Evolutionary conservation across 2,113 vertebrate species (phyloP), one percentile per base, ranked within the genome.

Genomic region (Collichthys lucidus): DNA sequence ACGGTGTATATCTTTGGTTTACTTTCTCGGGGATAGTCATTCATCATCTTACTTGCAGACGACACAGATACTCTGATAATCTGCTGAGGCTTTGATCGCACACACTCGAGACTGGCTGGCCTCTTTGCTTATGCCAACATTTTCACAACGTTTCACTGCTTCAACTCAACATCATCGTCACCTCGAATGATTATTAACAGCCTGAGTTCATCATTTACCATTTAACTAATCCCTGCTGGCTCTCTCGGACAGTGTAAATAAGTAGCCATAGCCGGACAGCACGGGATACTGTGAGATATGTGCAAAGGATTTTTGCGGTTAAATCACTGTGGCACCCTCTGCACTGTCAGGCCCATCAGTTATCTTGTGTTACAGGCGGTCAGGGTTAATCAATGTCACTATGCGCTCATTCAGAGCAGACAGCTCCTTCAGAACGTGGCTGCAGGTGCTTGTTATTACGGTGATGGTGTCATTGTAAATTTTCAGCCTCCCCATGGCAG

Each of bases 381-480:
- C 90, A 79, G 83, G 83, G 88, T 91, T 91, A 86, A 92, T 93
- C 90, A 93, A 73, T 85, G 88, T 90, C 87, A 79, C 80, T 42
- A 1, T 20, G 73, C 3, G 56, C 46, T 84, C 80, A 44, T 68
- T 85, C 72, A 50, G 67, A 69, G 77, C 83, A 82, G 91, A 66
- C 80, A 55, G 84, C 84, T 71, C 62, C 80, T 87, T 85, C 86
- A 67, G 67, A 74, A 81, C 66, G 60, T 70, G 79, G 86, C 89
- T 91, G 77, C 91, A 90, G 91, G 88, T 92, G 92, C 86, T 88
- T 79, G 84, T 91, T 90, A 89, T 84, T 83, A 70, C 47, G 67
- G 60, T 31, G 59, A 82, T 79, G 89, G 84, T 80, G 90, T 90
- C 86, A 88, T 65, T 85, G 91, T 88, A 86, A 72, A 92, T 88